Evolutionary conservation across 2,888 invertebrate genomes (phyloP).

Genomic region (Agrochola macilenta): DNA sequence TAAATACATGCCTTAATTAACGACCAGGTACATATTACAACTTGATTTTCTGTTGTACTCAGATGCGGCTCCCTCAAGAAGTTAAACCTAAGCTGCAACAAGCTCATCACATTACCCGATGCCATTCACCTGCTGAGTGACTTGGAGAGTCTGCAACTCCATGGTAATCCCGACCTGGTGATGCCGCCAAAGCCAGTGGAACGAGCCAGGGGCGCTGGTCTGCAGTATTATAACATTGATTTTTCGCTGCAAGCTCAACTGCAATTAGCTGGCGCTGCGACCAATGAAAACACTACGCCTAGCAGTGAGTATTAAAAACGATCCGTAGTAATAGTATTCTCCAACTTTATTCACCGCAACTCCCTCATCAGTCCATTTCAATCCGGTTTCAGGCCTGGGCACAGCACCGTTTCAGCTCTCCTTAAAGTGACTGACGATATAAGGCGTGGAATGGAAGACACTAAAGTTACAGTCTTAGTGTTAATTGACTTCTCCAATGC

Average conservation of each 20-base stretch:
- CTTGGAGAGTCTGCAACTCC: constrained; percentile 96
- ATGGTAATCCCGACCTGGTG: constrained; percentile 98
- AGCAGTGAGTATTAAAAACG: constrained; percentile 88
- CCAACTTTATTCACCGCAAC: too few relatives aligned
- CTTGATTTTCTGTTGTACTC: constrained; percentile 21
- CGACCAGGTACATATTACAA: background rate
- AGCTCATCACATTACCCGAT: constrained; percentile 98
- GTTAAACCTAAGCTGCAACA: constrained; percentile 97
- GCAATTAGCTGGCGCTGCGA: constrained; percentile 96
- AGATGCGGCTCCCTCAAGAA: constrained; percentile 98
- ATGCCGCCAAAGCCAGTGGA: constrained; percentile 98
- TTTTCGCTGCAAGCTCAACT: constrained; percentile 99
- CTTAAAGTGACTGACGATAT: too few relatives aligned
- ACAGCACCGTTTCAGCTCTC: too few relatives aligned
- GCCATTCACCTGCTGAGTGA: constrained; percentile 98
- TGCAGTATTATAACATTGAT: constrained; percentile 99
- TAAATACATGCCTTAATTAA: background rate
- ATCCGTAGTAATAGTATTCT: too few relatives aligned
- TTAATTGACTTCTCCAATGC: too few relatives aligned
- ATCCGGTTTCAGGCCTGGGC: too few relatives aligned
- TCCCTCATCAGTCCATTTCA: too few relatives aligned
- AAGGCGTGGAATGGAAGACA: too few relatives aligned
- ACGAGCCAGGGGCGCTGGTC: constrained; percentile 93
- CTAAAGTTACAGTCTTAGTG: too few relatives aligned
- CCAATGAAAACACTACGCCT: constrained; percentile 93